A percentile compares a stretch with the other conserved stretches of the same genome.
Evolutionary conservation across 2,888 invertebrate species (phyloP).

Genomic region (Mycalesis mineus): DNA sequence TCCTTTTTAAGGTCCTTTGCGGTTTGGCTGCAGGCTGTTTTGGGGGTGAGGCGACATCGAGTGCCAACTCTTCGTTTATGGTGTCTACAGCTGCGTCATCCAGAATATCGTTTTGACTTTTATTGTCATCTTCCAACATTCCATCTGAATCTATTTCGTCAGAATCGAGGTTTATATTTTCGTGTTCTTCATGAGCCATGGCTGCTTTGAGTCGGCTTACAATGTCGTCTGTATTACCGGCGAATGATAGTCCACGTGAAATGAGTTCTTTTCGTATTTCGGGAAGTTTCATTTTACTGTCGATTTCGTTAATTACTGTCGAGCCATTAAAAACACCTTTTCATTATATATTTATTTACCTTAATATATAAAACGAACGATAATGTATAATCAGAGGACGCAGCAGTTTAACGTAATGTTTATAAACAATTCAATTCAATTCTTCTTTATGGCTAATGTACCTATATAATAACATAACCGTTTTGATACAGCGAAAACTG

Average conservation of each 20-base stretch:
- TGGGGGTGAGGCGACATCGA: slow-evolving; percentile 37
- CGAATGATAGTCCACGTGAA: slow-evolving; percentile 83
- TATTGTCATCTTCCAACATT: slow-evolving; percentile 74
- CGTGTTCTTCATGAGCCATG: slow-evolving; percentile 61
- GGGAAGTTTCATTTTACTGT: slow-evolving; percentile 83
- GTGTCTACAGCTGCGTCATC: slow-evolving; percentile 61
- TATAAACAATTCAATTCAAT: too few species aligned
- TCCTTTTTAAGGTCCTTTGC: slow-evolving; percentile 55
- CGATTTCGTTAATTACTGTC: slow-evolving; percentile 46
- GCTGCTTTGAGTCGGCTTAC: slow-evolving; percentile 84
- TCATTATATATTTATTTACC: too few species aligned
- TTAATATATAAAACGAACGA: too few species aligned
- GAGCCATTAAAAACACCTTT: slow-evolving; percentile 34
- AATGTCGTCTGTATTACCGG: slow-evolving; percentile 90
- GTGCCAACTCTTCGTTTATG: slow-evolving; percentile 60
- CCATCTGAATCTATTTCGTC: slow-evolving; percentile 76
- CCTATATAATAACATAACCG: too few species aligned
- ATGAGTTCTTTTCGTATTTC: slow-evolving; percentile 91
- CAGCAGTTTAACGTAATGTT: too few species aligned
- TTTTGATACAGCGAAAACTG: too few species aligned
- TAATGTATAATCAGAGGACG: too few species aligned
- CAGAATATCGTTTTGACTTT: slow-evolving; percentile 63
- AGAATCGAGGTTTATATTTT: slow-evolving; percentile 66
- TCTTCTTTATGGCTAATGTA: too few species aligned
- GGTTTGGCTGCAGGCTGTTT: slow-evolving; percentile 50